Base-by-base conservation (phyloP, 1,140 invertebrate species). In the Dendrolimus kikuchii region DNA sequence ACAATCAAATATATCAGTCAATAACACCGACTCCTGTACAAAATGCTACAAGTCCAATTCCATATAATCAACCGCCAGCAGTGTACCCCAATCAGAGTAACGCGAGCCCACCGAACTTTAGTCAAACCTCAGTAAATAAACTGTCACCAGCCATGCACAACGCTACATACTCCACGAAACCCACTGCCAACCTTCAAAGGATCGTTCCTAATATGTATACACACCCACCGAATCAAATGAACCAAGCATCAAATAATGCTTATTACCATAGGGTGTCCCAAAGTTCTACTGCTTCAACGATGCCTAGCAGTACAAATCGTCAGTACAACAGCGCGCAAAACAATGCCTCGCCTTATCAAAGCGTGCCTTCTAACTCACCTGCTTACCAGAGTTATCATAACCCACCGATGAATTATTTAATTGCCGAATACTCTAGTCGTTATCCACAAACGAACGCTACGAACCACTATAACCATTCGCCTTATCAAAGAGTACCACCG, bases 401-500 rank as follows among this genome's bases (percentile, higher is more conserved):
- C 77, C 80, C 68, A 68, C 84, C 87, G 74, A 86, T 84, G 59
- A 86, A 69, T 64, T 85, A 86, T 63, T 67, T 76, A 60, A 81
- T 73, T 64, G 69, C 76, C 47, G 77, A 86, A 67, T 84, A 83
- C 72, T 83, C 78, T 79, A 84, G 68, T 86, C 86, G 66, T 67
- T 80, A 67, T 61, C 78, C 66, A 68, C 85, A 66, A 70, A 66
- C 65, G 47, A 79, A 72, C 59, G 74, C 60, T 62, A 72, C 72
- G 57, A 81, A 74, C 66, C 74, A 82, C 68, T 72, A 77, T 58
- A 60, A 74, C 46, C 69, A 85, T 68, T 84, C 89, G 60, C 64
- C 88, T 61, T 91, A 90, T 64, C 89, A 90, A 62, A 80, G 88
- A 40, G 89, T 90, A 36, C 89, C 89, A 1, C 73, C 88, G 50